Evolutionary conservation across 2,888 invertebrate genomes (phyloP).

Genomic region (Ferdinandea cuprea): DNA sequence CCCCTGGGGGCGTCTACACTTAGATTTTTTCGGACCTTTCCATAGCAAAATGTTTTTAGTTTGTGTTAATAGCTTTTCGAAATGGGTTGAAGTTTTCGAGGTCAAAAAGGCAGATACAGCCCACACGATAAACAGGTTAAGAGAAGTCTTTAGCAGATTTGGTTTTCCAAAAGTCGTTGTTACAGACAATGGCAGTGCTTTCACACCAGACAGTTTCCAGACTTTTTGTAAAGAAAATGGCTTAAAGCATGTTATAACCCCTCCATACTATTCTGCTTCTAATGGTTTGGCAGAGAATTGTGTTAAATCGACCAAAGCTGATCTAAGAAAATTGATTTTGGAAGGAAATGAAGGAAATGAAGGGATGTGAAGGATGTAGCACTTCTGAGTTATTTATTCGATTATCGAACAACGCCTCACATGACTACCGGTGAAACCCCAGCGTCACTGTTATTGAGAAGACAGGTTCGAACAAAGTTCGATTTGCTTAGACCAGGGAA

Average conservation of each 20-base stretch:
- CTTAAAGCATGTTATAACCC: too few species aligned
- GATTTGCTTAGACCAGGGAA: conserved; percentile 17
- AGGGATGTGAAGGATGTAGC: too few species aligned
- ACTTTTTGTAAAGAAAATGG: conserved; percentile 5
- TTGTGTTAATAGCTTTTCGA: too few species aligned
- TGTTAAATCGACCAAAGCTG: conserved; percentile 19
- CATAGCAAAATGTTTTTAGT: too few species aligned
- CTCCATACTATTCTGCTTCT: conserved; percentile 9
- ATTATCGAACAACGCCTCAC: conserved; percentile 25
- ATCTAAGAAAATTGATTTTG: conserved; percentile 8
- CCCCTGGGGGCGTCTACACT: too few species aligned
- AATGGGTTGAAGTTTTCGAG: conserved; percentile 7
- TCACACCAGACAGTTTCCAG: conserved; percentile 7
- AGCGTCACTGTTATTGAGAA: conserved; percentile 17
- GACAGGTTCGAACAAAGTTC: conserved; percentile 17
- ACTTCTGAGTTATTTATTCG: conserved; percentile 23
- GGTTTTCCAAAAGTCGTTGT: conserved; percentile 21
- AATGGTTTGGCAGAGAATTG: conserved; percentile 21
- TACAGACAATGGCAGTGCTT: too few species aligned
- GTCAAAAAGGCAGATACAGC: conserved; percentile 3
- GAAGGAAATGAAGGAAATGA: conserved; percentile 16
- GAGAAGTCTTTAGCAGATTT: conserved; percentile 25
- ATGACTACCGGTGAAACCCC: conserved; percentile 12
- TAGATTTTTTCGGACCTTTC: too few species aligned
- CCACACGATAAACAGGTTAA: conserved; percentile 4